phyloP scores from a whole-genome alignment of 2,113 vertebrate genomes.

The Acanthisitta chloris region DNA sequence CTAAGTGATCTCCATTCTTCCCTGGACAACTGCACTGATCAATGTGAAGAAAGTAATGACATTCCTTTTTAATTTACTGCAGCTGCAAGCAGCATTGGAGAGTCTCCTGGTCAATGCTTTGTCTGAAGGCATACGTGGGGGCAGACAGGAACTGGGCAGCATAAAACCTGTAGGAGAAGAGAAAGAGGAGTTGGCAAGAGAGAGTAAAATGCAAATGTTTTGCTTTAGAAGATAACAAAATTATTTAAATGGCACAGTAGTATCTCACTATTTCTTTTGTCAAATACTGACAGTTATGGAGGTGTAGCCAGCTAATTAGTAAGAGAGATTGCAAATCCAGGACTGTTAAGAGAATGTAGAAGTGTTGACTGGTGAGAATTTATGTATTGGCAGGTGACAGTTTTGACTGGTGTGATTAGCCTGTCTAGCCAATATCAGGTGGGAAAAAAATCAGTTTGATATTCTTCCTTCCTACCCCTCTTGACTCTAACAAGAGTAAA shows the following conservation, averaged over 20 bases:
- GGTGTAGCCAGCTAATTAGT: neutral
- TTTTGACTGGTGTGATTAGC: neutral
- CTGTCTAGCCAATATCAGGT: neutral
- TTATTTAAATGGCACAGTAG: neutral
- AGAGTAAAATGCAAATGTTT: neutral
- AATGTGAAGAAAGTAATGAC: neutral
- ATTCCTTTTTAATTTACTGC: neutral
- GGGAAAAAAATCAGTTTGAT: neutral
- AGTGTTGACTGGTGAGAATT: neutral
- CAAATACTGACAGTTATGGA: neutral
- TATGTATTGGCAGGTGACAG: neutral
- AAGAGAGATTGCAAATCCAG: neutral
- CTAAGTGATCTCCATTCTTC: neutral
- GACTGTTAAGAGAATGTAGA: neutral
- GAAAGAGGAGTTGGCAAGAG: neutral
- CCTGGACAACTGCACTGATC: neutral
- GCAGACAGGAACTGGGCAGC: neutral
- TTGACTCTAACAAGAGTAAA: neutral
- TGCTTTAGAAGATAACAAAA: neutral
- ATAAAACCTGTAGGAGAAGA: neutral
- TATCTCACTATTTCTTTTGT: neutral
- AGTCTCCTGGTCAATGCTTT: neutral
- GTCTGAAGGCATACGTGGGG: accelerated
- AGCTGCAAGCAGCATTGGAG: neutral
- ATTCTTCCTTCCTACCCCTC: neutral